A percentile compares a stretch with the other conserved stretches of the same genome.
phyloP scores from a whole-genome alignment of 2,888 invertebrate species.

The Pandemis cinnamomeana region DNA sequence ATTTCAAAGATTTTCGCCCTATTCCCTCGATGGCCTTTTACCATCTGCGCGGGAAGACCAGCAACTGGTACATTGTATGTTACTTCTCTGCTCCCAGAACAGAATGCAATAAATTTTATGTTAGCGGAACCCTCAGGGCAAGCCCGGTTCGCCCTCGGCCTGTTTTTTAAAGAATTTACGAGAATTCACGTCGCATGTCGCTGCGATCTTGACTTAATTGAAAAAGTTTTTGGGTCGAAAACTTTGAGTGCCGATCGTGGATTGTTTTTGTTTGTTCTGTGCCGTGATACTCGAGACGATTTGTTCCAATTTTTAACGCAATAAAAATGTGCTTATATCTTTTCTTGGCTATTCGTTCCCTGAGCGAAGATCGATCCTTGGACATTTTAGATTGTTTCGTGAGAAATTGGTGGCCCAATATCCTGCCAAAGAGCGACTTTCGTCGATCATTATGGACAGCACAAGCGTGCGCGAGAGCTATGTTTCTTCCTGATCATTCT shows the following conservation, averaged over 20 bases:
- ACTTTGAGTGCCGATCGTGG: conserved; percentile 64
- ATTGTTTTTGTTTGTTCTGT: conserved; percentile 67
- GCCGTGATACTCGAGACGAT: conserved; percentile 51
- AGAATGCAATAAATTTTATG: too few relatives aligned
- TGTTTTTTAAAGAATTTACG: conserved; percentile 47
- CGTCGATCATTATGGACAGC: too few relatives aligned
- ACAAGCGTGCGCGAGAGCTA: too few relatives aligned
- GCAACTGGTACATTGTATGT: too few relatives aligned
- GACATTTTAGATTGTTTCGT: not conserved
- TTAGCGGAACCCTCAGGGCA: conserved; percentile 5
- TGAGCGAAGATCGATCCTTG: not conserved
- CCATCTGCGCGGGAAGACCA: too few relatives aligned
- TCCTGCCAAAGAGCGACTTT: too few relatives aligned
- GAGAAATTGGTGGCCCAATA: too few relatives aligned
- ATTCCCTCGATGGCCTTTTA: too few relatives aligned
- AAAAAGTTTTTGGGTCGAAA: conserved; percentile 67
- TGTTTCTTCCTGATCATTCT: too few relatives aligned
- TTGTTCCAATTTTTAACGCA: conserved; percentile 19
- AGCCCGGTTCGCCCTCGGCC: conserved; percentile 22
- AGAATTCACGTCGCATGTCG: conserved; percentile 48
- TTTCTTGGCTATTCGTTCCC: not conserved
- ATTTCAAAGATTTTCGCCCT: too few relatives aligned
- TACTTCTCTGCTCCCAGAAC: too few relatives aligned
- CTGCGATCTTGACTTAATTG: conserved; percentile 65
- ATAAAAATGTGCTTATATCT: conserved; percentile 12